phyloP scores from a whole-genome alignment of 35 echinoderm and acorn worm species.

The Amphiura filiformis region DNA sequence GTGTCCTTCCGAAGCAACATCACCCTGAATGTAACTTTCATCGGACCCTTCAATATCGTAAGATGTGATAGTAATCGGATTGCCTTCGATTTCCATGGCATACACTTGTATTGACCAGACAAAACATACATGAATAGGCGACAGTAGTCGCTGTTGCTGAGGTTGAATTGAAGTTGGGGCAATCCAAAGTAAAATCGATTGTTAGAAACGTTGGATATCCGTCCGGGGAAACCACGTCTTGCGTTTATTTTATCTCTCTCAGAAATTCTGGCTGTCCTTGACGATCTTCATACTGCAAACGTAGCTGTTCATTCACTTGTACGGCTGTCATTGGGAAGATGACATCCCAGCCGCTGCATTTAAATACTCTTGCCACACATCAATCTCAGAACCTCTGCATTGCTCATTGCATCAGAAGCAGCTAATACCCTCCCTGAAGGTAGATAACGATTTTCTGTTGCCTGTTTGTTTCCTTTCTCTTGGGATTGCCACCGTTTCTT shows the following conservation, averaged over 20 bases:
- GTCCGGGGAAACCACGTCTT: background rate
- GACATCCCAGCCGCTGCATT: conserved; percentile 6
- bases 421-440: background rate
- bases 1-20: conserved; percentile 1
- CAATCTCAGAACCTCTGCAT: background rate
- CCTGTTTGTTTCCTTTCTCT: background rate
- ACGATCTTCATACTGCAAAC: conserved; percentile 9
- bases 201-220: no score
- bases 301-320: conserved; percentile 9
- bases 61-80: background rate
- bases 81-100: background rate
- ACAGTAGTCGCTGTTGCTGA: background rate
- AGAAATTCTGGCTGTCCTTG: conserved; percentile 10
- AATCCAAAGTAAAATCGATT: conserved; percentile 14
- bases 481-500: background rate
- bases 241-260: background rate
- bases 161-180: background rate
- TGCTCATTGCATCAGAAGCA: background rate
- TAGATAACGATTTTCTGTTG: background rate
- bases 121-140: background rate
- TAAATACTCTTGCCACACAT: background rate
- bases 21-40: background rate
- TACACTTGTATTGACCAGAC: background rate
- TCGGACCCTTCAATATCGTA: background rate
- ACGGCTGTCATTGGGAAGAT: conserved; percentile 20